A percentile compares a stretch with the other conserved stretches of the same genome.
phyloP scores from a whole-genome alignment of 2,797 vertebrate genomes.

The Zenarchopterus dispar region DNA sequence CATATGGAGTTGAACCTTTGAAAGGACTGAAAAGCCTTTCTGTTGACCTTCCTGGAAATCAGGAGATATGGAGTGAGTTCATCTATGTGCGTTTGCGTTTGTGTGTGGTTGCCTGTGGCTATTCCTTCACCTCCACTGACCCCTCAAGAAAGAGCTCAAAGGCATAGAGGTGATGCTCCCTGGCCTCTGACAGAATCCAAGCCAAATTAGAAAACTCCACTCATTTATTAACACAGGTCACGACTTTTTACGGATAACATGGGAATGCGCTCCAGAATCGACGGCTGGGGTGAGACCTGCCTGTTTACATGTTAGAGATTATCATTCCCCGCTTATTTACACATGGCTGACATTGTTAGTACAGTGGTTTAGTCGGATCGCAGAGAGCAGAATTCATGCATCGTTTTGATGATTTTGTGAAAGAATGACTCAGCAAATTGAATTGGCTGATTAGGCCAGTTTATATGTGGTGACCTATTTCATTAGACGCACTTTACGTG shows the following conservation, averaged over 20 bases:
- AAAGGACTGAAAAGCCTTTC: slow-evolving; percentile 37
- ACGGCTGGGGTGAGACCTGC: slow-evolving; percentile 23
- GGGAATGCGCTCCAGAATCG: slow-evolving; percentile 41
- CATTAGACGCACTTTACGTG: neutral
- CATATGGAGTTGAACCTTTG: slow-evolving; percentile 32
- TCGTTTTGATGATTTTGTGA: slow-evolving; percentile 2
- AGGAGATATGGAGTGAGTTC: slow-evolving; percentile 36
- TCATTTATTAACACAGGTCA: slow-evolving; percentile 62
- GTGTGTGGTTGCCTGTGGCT: slow-evolving; percentile 59
- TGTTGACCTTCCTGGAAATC: slow-evolving; percentile 56
- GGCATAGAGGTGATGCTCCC: slow-evolving; percentile 56
- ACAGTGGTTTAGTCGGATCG: slow-evolving; percentile 18
- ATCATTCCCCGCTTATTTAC: slow-evolving; percentile 44
- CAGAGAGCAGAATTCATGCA: neutral
- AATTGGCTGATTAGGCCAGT: neutral
- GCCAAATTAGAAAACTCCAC: slow-evolving; percentile 68
- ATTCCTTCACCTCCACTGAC: slow-evolving; percentile 68
- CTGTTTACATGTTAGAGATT: slow-evolving; percentile 36
- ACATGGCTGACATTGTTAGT: slow-evolving; percentile 19
- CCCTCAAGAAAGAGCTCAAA: slow-evolving; percentile 62
- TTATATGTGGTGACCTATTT: slow-evolving; percentile 16
- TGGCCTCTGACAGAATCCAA: slow-evolving; percentile 64
- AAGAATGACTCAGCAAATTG: slow-evolving; percentile 25
- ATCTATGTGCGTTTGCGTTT: slow-evolving; percentile 52
- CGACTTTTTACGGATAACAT: slow-evolving; percentile 44